Evolutionary conservation across 2,113 vertebrate species (phyloP), one percentile per base, ranked within the genome.

Genomic region (Triplophysa rosa): DNA sequence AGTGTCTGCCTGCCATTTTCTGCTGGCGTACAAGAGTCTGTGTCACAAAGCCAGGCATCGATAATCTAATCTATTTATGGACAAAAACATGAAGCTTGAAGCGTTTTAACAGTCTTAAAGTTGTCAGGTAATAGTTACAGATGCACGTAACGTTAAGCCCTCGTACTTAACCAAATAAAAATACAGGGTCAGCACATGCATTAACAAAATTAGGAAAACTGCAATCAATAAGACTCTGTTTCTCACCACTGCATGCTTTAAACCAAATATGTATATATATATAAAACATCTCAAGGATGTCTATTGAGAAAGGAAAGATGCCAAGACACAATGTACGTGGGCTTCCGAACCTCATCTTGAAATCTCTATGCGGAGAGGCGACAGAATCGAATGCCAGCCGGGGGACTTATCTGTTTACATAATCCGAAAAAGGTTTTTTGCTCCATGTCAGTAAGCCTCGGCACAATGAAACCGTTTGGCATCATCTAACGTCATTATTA

Each of bases 71-170:
- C 24, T 52, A 63, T 74, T 62, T 19, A 29, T 24, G 70, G 24
- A 58, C 23, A 49, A 62, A 76, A 75, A 66, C 37, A 14, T 54
- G 12, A 71, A 59, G 17, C 45, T 89, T 88, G 83, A 89, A 90
- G 90, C 88, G 82, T 87, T 90, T 89, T 90, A 92, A 93, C 92
- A 93, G 92, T 92, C 91, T 90, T 91, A 87, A 90, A 87, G 88
- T 91, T 90, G 83, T 91, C 82, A 85, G 85, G 80, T 90, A 89
- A 90, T 89, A 83, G 80, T 86, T 90, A 84, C 68, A 84, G 81
- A 40, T 47, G 47, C 59, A 67, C 1, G 8, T 73, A 65, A 56
- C 40, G 33, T 47, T 66, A 80, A 71, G 47, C 68, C 78, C 78
- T 72, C 56, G 21, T 61, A 42, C 72, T 63, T 37, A 64, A 65